Conservation (phyloP, 2,888 invertebrate genomes). For the Cerastis rubricosa region DNA sequence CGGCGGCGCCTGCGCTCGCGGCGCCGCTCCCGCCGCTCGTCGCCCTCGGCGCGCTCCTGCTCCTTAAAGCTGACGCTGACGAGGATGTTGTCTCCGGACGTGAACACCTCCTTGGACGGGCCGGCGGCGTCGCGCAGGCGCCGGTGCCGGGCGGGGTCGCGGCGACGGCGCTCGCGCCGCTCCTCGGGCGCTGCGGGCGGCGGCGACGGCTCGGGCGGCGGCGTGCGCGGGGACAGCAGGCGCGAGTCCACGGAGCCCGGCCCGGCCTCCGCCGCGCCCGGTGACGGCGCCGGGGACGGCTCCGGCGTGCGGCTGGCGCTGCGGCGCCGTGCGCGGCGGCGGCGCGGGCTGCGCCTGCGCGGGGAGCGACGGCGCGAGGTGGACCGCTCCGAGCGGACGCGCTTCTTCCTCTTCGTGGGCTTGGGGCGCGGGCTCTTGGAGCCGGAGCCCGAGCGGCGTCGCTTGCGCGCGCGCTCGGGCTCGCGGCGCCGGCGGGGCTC, state of each 20-base stretch:
- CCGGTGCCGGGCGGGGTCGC: conserved; percentile 70
- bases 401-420: conserved; percentile 80
- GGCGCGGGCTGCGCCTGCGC: conserved; percentile 71
- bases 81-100: conserved; percentile 97
- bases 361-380: conserved; percentile 70
- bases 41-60: conserved; percentile 81
- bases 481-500: conserved; percentile 74
- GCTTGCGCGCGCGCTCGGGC: conserved; percentile 71
- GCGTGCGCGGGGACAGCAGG: conserved; percentile 78
- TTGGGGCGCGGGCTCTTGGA: conserved; percentile 71
- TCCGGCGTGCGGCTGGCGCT: conserved; percentile 50
- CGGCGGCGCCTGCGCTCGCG: conserved; percentile 71
- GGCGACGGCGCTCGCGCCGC: conserved; percentile 81
- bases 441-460: conserved; percentile 72
- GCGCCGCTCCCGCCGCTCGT: conserved; percentile 69
- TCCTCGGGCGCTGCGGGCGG: conserved; percentile 83
- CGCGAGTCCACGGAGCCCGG: conserved; percentile 67
- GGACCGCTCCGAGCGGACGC: conserved; percentile 73
- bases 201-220: conserved; percentile 70
- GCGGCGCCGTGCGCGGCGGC: conserved; percentile 74
- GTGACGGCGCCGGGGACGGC: conserved; percentile 66
- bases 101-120: conserved; percentile 97
- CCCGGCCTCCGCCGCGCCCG: conserved; percentile 68
- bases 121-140: conserved; percentile 80
- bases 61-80: conserved; percentile 98